Evolutionary conservation across 2,888 invertebrate species (phyloP), one percentile per base, ranked within the genome.

Genomic region (Ichneumon xanthorius): DNA sequence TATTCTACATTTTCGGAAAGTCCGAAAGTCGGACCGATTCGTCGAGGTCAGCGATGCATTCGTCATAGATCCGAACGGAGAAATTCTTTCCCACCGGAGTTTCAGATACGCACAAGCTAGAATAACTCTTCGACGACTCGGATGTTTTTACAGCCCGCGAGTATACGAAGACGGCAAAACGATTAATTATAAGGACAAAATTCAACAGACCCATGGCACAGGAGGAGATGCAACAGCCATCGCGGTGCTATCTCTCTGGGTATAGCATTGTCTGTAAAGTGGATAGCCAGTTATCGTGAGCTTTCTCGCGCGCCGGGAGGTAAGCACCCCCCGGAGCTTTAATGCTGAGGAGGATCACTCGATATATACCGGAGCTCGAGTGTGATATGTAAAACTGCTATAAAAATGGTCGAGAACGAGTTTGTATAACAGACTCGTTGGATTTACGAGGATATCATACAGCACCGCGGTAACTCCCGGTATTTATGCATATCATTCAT

Each of bases 311-410:
- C 40, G 40, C 14, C 33, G 63, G 40, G 55, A 26, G 11, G 77
- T n/a, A 30, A 72, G n/a, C 48, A 72, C 72, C 71, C 58, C 77
- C 76, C 26, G 50, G 75, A 58, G 84, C 72, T 73, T 68, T 84
- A 67, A 77, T 40, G 58, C 61, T 53, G 19, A 68, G 73, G 61
- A 77, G 22, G 22, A 77, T 72, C 72, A 45, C 26, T 77, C 77
- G 80, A 84, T 84, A 61, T 77, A 33, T 53, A 73, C 61, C 30
- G 58, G 58, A 26, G 58, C 11, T 22, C 22, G 58, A 48, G 5
- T 63, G 16, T 16, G 30, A 22, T 45, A 37, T 63, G 50, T 45
- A 58, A 71, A 72, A 11, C 22, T 14, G 61, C 80, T 53, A 26
- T 48, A 65, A 68, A 67, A 77, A 78, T 72, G 58, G 45, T 58